Percentiles rank a stretch among this genome's conserved stretches.
Conservation (phyloP, 2,888 invertebrate species). For the Cotesia congregata region DNA sequence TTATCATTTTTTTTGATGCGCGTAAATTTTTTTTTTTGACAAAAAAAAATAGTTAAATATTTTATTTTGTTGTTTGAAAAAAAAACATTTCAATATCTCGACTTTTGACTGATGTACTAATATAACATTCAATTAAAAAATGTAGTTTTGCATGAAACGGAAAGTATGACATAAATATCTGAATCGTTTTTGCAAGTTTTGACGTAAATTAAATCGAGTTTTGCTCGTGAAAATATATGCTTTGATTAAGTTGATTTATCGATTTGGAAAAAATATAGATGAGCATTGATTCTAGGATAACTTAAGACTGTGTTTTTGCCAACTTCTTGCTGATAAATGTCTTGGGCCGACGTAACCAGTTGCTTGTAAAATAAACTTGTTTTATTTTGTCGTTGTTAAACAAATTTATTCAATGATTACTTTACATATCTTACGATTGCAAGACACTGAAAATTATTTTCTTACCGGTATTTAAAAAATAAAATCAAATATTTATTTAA, state of each 20-base stretch:
- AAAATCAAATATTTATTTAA: constrained; percentile 7
- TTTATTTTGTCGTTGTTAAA: neutral
- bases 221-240: neutral
- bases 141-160: neutral
- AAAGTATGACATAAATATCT: neutral
- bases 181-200: neutral
- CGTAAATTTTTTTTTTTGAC: neutral
- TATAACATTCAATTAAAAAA: neutral
- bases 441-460: neutral
- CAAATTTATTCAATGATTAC: constrained; percentile 4
- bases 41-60: neutral
- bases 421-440: neutral
- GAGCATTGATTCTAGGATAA: neutral
- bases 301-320: constrained; percentile 1
- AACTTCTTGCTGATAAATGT: neutral
- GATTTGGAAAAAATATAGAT: neutral
- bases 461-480: constrained; percentile 1
- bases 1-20: neutral
- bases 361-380: constrained; percentile 7
- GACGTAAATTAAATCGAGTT: neutral
- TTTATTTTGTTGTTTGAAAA: neutral
- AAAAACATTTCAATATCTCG: neutral
- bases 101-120: neutral
- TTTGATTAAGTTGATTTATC: constrained; percentile 7
- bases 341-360: neutral